Percentiles rank a stretch among this genome's conserved stretches.
phyloP scores from a whole-genome alignment of 2,797 vertebrate species.

The Loriculus beryllinus region DNA sequence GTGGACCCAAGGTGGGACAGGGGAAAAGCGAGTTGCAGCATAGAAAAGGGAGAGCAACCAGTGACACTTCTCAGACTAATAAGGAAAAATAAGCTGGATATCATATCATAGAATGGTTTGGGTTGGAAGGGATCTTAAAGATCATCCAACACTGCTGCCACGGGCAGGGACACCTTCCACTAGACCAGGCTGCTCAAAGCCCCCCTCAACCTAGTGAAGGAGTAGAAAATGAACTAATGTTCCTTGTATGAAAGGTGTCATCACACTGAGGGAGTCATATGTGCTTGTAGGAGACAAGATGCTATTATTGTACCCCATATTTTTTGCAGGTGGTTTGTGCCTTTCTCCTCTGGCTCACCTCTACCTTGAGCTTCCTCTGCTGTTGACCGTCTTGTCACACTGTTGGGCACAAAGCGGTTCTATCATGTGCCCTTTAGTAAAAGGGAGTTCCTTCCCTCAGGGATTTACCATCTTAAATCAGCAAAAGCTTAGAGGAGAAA shows the following conservation, averaged over 20 bases:
- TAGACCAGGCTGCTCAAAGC: neutral
- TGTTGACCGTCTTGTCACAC: fast-evolving
- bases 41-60: neutral
- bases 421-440: neutral
- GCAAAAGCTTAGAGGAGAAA: neutral
- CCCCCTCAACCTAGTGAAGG: neutral
- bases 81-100: neutral
- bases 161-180: neutral
- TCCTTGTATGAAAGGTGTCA: neutral
- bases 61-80: neutral
- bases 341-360: neutral
- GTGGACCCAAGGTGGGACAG: neutral
- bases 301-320: neutral
- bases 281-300: neutral
- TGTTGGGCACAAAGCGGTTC: neutral
- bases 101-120: neutral
- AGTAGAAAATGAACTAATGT: neutral
- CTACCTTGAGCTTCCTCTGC: neutral
- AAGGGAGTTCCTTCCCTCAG: neutral
- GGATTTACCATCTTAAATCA: neutral
- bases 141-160: neutral
- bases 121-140: neutral
- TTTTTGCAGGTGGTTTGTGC: neutral
- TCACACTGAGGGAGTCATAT: fast-evolving
- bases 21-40: neutral